Evolutionary conservation across 1,140 invertebrate genomes (phyloP).

Genomic region (Drosophila teissieri): DNA sequence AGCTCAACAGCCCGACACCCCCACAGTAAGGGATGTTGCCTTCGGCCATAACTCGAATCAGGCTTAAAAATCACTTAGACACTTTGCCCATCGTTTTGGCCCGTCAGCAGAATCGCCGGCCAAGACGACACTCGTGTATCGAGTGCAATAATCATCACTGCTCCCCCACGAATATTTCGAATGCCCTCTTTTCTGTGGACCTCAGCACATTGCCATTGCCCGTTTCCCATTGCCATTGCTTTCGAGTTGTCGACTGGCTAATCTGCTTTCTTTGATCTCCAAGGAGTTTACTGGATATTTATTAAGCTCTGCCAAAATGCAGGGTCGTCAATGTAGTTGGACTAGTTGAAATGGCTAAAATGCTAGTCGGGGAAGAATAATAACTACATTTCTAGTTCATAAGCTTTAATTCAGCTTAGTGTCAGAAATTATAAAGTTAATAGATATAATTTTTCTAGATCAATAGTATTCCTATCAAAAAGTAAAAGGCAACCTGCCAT

Average conservation of each 20-base stretch:
- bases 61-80: conserved; percentile 78
- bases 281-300: conserved; percentile 9
- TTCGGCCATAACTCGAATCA: conserved; percentile 72
- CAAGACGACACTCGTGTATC: conserved; percentile 59
- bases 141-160: conserved; percentile 72
- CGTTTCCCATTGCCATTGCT: conserved; percentile 43
- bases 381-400: too few species aligned
- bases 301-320: conserved; percentile 30
- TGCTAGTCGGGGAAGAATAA: not conserved
- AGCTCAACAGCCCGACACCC: conserved; percentile 46
- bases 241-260: conserved; percentile 63
- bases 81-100: conserved; percentile 42
- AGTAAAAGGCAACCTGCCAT: too few species aligned
- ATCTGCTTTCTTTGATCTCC: conserved; percentile 53
- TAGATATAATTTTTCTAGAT: too few species aligned
- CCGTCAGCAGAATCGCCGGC: conserved; percentile 61
- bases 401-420: too few species aligned
- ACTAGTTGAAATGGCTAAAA: conserved; percentile 6
- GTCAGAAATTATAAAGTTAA: too few species aligned
- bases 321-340: not conserved
- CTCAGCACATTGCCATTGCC: conserved; percentile 54
- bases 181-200: conserved; percentile 52
- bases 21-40: conserved; percentile 30
- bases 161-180: conserved; percentile 6
- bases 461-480: too few species aligned